Conservation (phyloP, 2,888 invertebrate species). For the Alloplasta piceator region DNA sequence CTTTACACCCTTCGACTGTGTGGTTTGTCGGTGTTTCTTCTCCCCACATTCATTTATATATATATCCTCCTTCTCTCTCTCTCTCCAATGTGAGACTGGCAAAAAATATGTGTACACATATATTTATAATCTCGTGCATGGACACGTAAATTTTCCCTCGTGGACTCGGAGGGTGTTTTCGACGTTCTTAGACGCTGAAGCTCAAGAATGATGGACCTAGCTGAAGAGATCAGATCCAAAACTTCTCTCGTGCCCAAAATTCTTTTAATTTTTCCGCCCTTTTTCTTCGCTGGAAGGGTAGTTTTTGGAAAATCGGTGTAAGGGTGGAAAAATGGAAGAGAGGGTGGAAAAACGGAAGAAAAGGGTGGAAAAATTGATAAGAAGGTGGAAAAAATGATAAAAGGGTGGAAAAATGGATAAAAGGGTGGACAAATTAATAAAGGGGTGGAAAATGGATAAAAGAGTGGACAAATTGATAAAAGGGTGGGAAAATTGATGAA, state of each 20-base stretch:
- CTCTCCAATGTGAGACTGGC: constrained; percentile 6
- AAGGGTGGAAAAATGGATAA: too few species aligned
- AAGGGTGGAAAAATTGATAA: too few species aligned
- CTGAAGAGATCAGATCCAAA: constrained; percentile 25
- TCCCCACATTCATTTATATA: constrained; percentile 14
- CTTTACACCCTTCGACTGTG: constrained; percentile 72
- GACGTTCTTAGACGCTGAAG: constrained; percentile 55
- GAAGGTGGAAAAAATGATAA: too few species aligned
- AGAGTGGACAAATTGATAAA: too few species aligned
- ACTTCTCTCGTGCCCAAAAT: constrained; percentile 15
- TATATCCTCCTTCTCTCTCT: constrained; percentile 5
- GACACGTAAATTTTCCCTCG: constrained; percentile 14
- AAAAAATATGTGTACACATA: neutral
- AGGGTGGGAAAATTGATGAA: too few species aligned
- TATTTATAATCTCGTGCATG: neutral
- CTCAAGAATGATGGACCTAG: constrained; percentile 58
- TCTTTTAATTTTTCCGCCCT: too few species aligned
- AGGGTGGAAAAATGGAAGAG: too few species aligned
- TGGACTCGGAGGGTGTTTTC: constrained; percentile 17
- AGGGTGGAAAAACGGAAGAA: too few species aligned
- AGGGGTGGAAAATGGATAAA: too few species aligned
- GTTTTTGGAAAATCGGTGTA: too few species aligned
- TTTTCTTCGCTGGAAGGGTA: too few species aligned
- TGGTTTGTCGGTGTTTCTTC: constrained; percentile 35
- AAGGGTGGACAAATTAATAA: too few species aligned